Conservation (phyloP, 2,888 invertebrate genomes). For the Lamellibrachia satsuma region DNA sequence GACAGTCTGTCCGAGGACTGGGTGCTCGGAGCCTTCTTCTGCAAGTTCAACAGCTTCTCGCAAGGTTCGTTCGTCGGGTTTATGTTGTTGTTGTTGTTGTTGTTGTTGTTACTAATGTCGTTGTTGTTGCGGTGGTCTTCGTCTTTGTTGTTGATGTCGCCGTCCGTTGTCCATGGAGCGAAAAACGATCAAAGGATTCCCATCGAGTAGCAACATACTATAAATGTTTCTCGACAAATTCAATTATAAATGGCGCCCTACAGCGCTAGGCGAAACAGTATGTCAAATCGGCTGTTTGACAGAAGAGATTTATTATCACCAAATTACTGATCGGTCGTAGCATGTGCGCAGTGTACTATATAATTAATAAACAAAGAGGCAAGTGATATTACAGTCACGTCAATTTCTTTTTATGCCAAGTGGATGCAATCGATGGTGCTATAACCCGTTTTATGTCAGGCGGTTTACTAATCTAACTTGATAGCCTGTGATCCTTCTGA, state of each 20-base stretch:
- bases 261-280: background rate
- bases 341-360: background rate
- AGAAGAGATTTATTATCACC: background rate
- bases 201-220: too few relatives aligned
- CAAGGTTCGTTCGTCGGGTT: conserved; percentile 70
- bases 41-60: conserved; percentile 80
- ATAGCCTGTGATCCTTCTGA: too few relatives aligned
- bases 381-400: background rate
- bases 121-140: background rate
- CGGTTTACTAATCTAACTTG: too few relatives aligned
- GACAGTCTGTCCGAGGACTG: conserved; percentile 83
- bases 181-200: too few relatives aligned
- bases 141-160: background rate
- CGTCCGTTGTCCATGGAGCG: background rate
- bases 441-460: background rate
- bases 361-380: background rate
- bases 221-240: background rate
- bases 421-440: background rate
- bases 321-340: background rate
- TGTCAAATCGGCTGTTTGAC: background rate
- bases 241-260: background rate
- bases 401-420: background rate
- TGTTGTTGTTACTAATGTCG: conserved; percentile 9
- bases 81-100: conserved; percentile 29
- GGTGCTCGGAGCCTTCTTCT: conserved; percentile 77